Evolutionary conservation across 2,797 vertebrate species (phyloP).

Genomic region (Graptemys geographica): DNA sequence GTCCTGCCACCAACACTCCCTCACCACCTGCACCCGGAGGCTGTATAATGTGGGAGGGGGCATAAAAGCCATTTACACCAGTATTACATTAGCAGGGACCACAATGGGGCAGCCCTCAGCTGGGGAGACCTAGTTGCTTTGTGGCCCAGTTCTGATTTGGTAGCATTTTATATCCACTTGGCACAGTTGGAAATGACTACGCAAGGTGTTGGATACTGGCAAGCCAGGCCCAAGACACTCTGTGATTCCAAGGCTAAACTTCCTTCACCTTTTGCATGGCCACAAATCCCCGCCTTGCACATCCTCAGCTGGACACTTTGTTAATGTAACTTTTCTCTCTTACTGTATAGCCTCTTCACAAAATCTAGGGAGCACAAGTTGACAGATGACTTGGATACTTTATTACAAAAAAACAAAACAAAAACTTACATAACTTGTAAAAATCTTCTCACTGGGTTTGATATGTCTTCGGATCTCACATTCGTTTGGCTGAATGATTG

Average conservation of each 20-base stretch:
- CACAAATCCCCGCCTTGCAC: background rate
- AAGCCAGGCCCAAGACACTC: background rate
- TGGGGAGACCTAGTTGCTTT: background rate
- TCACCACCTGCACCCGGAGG: too few species aligned
- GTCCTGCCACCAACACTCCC: background rate
- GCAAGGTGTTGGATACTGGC: background rate
- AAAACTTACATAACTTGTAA: conserved; percentile 90
- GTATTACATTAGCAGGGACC: too few species aligned
- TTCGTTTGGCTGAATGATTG: conserved; percentile 90
- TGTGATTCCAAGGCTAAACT: background rate
- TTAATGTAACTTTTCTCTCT: background rate
- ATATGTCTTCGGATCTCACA: conserved; percentile 95
- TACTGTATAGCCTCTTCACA: background rate
- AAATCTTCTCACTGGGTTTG: conserved; percentile 89
- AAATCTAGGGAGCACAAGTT: background rate
- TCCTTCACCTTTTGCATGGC: background rate
- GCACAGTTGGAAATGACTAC: background rate
- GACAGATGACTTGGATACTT: background rate
- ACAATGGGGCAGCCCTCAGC: background rate
- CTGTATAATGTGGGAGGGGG: too few species aligned
- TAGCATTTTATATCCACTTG: too few species aligned
- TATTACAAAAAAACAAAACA: background rate
- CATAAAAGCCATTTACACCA: background rate
- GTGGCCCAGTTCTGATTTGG: background rate
- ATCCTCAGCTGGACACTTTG: background rate